Percentiles rank a stretch among this genome's conserved stretches.
Conservation (phyloP, 2,113 vertebrate species). For the Alouatta palliata region DNA sequence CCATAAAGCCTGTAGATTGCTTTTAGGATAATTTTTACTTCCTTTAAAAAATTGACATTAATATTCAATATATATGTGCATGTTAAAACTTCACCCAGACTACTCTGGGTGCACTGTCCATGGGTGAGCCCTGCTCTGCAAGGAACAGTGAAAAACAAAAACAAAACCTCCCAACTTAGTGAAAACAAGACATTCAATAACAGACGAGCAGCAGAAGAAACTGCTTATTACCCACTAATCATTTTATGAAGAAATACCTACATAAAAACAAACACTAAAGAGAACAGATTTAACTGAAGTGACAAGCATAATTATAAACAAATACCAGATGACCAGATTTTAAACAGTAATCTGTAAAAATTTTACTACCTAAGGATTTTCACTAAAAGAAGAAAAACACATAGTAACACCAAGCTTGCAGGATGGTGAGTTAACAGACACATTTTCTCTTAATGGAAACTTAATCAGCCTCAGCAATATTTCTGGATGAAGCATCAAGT, state of each 20-base stretch:
- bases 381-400: constrained; percentile 4
- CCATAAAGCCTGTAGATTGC: not conserved
- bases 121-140: too few species aligned
- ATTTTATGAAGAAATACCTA: constrained; percentile 15
- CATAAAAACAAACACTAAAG: constrained; percentile 30
- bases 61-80: constrained; percentile 28
- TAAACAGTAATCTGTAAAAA: not conserved
- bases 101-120: too few species aligned
- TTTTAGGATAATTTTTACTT: constrained; percentile 12
- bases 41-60: constrained; percentile 36
- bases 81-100: constrained; percentile 6
- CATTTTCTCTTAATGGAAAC: not conserved
- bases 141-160: too few species aligned
- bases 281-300: not conserved
- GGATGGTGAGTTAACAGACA: not conserved
- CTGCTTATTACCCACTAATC: not conserved
- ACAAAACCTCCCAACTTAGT: not conserved
- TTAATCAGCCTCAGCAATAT: not conserved
- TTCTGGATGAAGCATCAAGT: not conserved
- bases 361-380: not conserved
- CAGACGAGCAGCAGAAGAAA: not conserved
- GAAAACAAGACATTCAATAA: constrained; percentile 12
- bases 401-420: not conserved
- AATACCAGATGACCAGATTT: not conserved
- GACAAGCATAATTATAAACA: constrained; percentile 25